Evolutionary conservation across 1,140 invertebrate species (phyloP), one percentile per base, ranked within the genome.

Genomic region (Geopemphigus sp.): DNA sequence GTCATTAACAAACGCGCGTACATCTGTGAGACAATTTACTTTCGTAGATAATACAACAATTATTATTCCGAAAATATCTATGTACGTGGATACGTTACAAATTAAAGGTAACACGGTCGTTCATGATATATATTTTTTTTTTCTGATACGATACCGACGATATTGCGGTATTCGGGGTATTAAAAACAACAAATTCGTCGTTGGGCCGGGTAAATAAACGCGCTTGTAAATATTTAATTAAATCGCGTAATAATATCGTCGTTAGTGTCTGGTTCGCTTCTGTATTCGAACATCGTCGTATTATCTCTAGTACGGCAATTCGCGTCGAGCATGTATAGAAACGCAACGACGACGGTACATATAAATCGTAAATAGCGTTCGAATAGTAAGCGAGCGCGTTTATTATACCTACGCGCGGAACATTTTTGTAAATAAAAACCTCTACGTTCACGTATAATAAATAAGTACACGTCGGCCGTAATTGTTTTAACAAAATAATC

Each of bases 161-260:
- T 39, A 39, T 39, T 8, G 8, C 8, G 32, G 3, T 39, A 39
- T 39, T 39, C 8, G 32, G 61, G 3, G 19, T 66, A n/a, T 66
- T 64, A 45, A 66, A 61, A 66, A 66, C 12, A 39, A 14, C 3
- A 66, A 45, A 66, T 66, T 32, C 32, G 22, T 66, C 19, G 12
- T 50, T 50, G 26, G 15, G 17, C 17, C 8, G 5, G 19, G 32
- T 66, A 29, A 39, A 11, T 22, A 45, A 17, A 66, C 12, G 11
- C 32, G n/a, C 63, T 66, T 66, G 11, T 39, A 66, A 64, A n/a
- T 39, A 64, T 32, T n/a, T 39, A 39, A 39, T 29, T 63, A 29
- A 26, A 61, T 29, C 17, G 29, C n/a, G n/a, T 22, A 45, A 66
- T 45, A 45, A 66, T 66, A 66, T 8, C 11, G 17, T 8, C 11